Base-by-base conservation (phyloP, 1,140 invertebrate genomes). In the Tetraneura akinire region DNA sequence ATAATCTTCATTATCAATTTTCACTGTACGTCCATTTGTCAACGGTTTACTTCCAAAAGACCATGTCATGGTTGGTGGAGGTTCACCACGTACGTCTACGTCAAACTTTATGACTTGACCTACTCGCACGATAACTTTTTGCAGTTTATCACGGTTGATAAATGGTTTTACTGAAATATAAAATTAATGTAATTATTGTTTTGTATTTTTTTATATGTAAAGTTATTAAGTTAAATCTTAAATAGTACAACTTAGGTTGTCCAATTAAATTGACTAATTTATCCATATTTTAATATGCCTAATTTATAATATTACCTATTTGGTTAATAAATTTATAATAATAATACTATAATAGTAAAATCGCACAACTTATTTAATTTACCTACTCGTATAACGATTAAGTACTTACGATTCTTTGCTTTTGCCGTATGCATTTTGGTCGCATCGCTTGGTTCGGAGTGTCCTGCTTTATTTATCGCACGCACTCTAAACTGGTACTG, bases 21-120 rank as follows among this genome's bases (percentile, higher is more conserved):
- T 94, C 37, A 88, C 84, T 76, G 88, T 90, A 80, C 86, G 88
- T 85, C 86, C 84, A 84, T 81, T 90, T 82, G 91, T 87, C 8
- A 94, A 83, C 53, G 89, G 88, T 84, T 91, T 90, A 49, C 89
- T 90, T 60, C 90, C 91, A 82, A 96, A 91, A 49, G 89, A 91
- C 97, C 97, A 99, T 18, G 91, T 93, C 80, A 95, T 91, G 51
- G 90, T 93, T 87, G 97, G 97, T 85, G 96, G 93, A 51, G 97
- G 97, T 88, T 97, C 95, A 85, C 96, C 97, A 84, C 93, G 94
- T 73, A 97, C 93, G 85, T 98, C 96, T 6, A 98, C 93, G 84
- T 97, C 94, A 81, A 98, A 90, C 84, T 95, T 95, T 81, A 98
- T 92, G 32, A 91, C 89, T 85, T 97, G 93, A 11, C 97, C 96